Percentiles rank a stretch among this genome's conserved stretches.
phyloP scores from a whole-genome alignment of 2,888 invertebrate species.

The Melieria omissa region DNA sequence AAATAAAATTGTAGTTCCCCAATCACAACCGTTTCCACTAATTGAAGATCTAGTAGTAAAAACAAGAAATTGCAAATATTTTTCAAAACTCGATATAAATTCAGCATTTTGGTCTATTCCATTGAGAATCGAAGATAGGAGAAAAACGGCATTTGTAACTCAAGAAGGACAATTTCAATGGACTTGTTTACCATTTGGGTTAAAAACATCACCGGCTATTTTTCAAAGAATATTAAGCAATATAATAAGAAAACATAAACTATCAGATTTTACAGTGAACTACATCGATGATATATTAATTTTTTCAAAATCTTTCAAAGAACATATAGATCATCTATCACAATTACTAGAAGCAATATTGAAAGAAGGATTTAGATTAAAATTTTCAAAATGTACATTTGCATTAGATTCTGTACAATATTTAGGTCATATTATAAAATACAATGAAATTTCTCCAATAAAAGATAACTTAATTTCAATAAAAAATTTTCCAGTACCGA shows the following conservation, averaged over 20 bases:
- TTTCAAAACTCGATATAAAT: constrained; percentile 42
- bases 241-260: constrained; percentile 43
- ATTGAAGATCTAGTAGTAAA: constrained; percentile 41
- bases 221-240: constrained; percentile 18
- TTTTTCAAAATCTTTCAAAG: constrained; percentile 41
- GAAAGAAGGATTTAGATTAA: constrained; percentile 43
- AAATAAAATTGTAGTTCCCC: constrained; percentile 43
- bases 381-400: constrained; percentile 41
- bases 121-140: neutral
- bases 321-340: constrained; percentile 36
- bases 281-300: constrained; percentile 45
- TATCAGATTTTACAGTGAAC: constrained; percentile 41
- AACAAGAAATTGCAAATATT: constrained; percentile 39
- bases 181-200: too few relatives aligned
- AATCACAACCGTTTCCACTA: constrained; percentile 44
- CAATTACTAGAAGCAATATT: constrained; percentile 41
- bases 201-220: too few relatives aligned
- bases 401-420: constrained; percentile 39
- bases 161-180: constrained; percentile 40
- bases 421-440: constrained; percentile 43
- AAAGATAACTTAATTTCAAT: too few relatives aligned
- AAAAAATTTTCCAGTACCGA: too few relatives aligned
- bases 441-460: constrained; percentile 39
- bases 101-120: constrained; percentile 43
- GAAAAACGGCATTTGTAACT: constrained; percentile 23